These are phyloP conservation scores for Rhinolophus ferrumequinum DNA, from an alignment of 2,113 vertebrate genomes.

Conservation along the genomic window DNA sequence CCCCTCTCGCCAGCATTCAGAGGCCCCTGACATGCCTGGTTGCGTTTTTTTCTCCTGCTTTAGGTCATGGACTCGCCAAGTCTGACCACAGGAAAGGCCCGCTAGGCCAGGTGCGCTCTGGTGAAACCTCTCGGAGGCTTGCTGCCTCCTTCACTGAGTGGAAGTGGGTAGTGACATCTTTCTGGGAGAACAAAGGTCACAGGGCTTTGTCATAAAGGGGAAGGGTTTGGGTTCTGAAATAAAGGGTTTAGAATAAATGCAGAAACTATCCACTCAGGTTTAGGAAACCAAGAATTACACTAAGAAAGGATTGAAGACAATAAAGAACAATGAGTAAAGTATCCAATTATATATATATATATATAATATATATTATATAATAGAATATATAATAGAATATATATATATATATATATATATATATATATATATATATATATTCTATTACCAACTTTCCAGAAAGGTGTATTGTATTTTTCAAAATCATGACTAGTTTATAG, in stretches of 20 bases:
- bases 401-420: too few species aligned
- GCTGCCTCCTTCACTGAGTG: not conserved
- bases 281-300: not conserved
- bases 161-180: not conserved
- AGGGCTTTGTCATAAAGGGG: not conserved
- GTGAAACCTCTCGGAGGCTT: not conserved
- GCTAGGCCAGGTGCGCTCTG: too few species aligned
- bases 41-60: not conserved
- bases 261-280: not conserved
- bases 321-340: rapidly evolving
- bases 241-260: not conserved
- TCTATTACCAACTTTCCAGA: not conserved
- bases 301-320: not conserved
- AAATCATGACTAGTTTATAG: not conserved
- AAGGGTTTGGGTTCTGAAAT: not conserved
- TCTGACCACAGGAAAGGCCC: not conserved
- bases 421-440: too few species aligned
- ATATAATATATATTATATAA: too few species aligned
- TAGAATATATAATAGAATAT: too few species aligned
- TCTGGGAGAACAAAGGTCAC: not conserved
- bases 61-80: not conserved
- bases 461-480: not conserved
- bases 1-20: too few species aligned
- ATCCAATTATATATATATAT: rapidly evolving
- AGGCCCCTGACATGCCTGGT: too few species aligned